Base-by-base conservation (phyloP, 2,888 invertebrate species). In the Cerastis leucographa region DNA sequence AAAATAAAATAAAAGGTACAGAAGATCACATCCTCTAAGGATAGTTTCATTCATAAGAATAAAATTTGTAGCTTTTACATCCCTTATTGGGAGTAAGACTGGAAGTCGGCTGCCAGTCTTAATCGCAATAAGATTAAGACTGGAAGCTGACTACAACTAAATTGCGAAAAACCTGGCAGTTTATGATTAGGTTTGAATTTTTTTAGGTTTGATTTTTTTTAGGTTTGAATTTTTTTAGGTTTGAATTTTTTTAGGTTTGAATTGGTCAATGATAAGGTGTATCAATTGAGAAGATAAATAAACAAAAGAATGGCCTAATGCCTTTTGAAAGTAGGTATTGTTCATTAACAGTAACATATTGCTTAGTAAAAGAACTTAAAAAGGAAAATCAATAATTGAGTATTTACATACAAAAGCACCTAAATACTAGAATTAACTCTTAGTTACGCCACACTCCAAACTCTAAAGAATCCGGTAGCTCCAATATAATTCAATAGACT, bases 391-490 rank as follows among this genome's bases (percentile, higher is more conserved):
- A 25, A n/a, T n/a, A n/a, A n/a, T 19, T 22, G 22, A 51, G 14
- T 12, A 54, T 54, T 29, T 29, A 29, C 17, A 59, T 59, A 11
- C 11, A 71, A 25, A 70, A 40, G 2, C 1, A 35, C 61, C 29
- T n/a, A 71, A n/a, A 19, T 6, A 56, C 25, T 25, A 61, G 29
- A 2, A 54, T 35, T 12, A 77, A 65, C 17, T 8, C 25, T 29
- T 61, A 22, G 22, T 51, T 80, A 71, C 72, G 51, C 51, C 61
- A 80, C 71, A 35, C 44, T 61, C 44, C 25, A 81, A 67, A n/a
- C 46, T 17, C 40, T 19, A 4, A 54, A 76, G 59, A 70, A 69
- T 75, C 79, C 49, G 56, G 68, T 40, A 76, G 56, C 42, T 65
- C 19, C 19, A 54, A 25, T 42, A n/a, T 49, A 64, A 74, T 81